phyloP scores from a whole-genome alignment of 2,888 invertebrate genomes.

The Pachycephus smyrnensis region DNA sequence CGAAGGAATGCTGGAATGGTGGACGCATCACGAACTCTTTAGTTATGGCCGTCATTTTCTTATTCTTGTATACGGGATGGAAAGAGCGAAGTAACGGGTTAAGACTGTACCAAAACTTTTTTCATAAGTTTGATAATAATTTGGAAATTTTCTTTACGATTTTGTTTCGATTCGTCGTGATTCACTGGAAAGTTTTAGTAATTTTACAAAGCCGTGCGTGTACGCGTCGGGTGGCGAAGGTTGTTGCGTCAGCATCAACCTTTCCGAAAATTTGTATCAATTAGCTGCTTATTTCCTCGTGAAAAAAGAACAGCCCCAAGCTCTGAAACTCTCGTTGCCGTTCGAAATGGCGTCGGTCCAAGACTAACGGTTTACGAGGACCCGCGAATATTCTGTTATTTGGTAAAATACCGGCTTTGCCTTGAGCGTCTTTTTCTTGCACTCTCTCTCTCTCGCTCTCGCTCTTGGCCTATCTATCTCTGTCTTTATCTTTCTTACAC shows the following conservation, averaged over 20 bases:
- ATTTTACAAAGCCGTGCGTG: no score
- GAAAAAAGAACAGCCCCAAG: neutral
- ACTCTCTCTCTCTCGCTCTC: neutral
- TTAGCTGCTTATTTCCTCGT: conserved; percentile 12
- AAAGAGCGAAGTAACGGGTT: neutral
- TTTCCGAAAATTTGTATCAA: conserved; percentile 26
- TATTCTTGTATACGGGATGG: neutral
- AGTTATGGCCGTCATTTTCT: neutral
- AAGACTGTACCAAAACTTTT: neutral
- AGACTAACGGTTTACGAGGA: conserved; percentile 37
- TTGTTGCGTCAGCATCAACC: neutral
- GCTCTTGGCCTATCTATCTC: neutral
- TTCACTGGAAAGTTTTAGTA: neutral
- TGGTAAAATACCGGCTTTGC: conserved; percentile 25
- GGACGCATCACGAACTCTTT: conserved; percentile 6
- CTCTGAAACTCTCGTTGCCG: conserved; percentile 4
- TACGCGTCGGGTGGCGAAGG: neutral
- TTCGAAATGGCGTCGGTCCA: conserved; percentile 12
- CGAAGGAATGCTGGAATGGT: conserved; percentile 41
- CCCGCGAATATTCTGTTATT: conserved; percentile 37
- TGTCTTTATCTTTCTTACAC: neutral
- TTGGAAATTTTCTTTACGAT: no score
- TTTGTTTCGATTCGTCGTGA: neutral
- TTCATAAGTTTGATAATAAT: neutral
- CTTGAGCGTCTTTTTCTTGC: neutral